Base-by-base conservation (phyloP, 2,113 vertebrate genomes). In the Colinus virginianus region DNA sequence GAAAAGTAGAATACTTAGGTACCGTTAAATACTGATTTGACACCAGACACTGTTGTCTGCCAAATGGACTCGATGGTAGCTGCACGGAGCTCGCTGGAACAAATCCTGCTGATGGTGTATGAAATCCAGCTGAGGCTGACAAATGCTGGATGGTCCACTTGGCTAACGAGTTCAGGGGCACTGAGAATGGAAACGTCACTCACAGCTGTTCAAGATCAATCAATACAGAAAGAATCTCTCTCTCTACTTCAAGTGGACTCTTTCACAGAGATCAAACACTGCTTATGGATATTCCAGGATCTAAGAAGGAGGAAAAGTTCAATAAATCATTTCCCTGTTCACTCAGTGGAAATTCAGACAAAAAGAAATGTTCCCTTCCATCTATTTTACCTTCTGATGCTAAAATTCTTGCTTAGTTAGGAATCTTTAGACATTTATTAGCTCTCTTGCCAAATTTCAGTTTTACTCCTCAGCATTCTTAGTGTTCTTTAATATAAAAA, bases 291-390 rank as follows among this genome's bases (percentile, higher is more conserved):
- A 70, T 32, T 90, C n/a, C 72, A 49, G 48, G 20, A 58, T 77
- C 69, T 83, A 15, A 90, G 68, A 49, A 79, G 40, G 45, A 75
- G 19, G n/a, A 15, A 80, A 62, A 83, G 42, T 30, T 88, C 78
- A 56, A 78, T 86, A 92, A 87, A 87, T 90, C 42, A 53, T 75
- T 86, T 90, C 15, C 49, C 72, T 87, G n/a, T 90, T 90, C 84
- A 75, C 69, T 84, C 56, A 49, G 55, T 92, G 64, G 49, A 88
- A 92, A 62, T 81, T 66, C 30, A 70, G 45, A 14, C 74, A 66
- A 42, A 69, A 80, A 48, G 40, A 43, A 38, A 7, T 43, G 38
- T 23, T 86, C 55, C 68, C 36, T 69, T 86, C 13, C 6, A 64
- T 86, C 28, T 2, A 1, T 79, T 88, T 85, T 48, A 19, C 13